Evolutionary conservation across 2,113 vertebrate genomes (phyloP).

Genomic region (Echinops telfairi): DNA sequence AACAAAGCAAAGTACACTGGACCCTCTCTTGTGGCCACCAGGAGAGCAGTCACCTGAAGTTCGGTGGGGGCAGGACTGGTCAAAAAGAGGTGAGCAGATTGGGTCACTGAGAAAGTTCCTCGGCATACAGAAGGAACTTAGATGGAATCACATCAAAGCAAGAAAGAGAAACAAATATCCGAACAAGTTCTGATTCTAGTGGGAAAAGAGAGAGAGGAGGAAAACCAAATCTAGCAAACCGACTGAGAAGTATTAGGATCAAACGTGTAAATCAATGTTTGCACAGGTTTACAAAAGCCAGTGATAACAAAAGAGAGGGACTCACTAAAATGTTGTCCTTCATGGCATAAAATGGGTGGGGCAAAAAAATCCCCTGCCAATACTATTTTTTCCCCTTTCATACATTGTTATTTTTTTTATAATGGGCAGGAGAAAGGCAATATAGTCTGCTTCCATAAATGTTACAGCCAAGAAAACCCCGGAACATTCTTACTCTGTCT

Average conservation of each 20-base stretch:
- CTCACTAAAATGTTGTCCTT: background rate
- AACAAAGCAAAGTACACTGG: background rate
- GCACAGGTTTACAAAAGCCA: background rate
- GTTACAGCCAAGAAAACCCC: background rate
- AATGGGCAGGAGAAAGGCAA: background rate
- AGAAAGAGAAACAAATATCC: background rate
- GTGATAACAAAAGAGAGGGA: background rate
- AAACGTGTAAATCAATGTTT: background rate
- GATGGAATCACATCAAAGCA: background rate
- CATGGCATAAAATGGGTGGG: background rate
- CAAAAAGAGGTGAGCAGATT: background rate
- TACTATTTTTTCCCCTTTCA: too few relatives aligned
- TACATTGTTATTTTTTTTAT: too few relatives aligned
- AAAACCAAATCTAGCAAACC: background rate
- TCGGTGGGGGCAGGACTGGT: background rate
- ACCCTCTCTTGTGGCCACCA: background rate
- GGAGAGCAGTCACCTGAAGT: background rate
- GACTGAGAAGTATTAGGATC: background rate
- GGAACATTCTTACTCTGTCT: background rate
- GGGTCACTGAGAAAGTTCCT: background rate
- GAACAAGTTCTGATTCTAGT: background rate
- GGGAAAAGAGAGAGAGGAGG: constrained; percentile 14
- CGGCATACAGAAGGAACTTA: background rate
- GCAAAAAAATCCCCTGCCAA: too few relatives aligned
- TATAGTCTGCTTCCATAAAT: background rate